Evolutionary conservation across 64 coral and sea anemone genomes (phyloP).

Genomic region (Anthopleura sola): DNA sequence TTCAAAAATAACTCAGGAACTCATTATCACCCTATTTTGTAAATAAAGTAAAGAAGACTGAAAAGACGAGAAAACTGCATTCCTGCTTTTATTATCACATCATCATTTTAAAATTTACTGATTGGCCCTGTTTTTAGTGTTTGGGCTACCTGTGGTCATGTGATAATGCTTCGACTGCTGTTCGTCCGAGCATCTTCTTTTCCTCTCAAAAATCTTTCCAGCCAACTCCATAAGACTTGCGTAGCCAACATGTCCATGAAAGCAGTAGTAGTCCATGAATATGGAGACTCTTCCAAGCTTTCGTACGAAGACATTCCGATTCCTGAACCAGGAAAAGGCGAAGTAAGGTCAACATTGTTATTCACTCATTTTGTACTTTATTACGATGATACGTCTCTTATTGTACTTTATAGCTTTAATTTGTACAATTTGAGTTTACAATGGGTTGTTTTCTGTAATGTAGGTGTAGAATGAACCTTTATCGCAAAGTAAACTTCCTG

Average conservation of each 20-base stretch:
- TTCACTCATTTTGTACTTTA: background rate
- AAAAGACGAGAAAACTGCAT: too few relatives aligned
- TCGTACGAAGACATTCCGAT: constrained; percentile 44
- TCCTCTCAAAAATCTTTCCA: background rate
- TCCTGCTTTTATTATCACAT: too few relatives aligned
- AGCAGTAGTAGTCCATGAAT: constrained; percentile 56
- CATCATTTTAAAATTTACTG: too few relatives aligned
- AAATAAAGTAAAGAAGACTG: too few relatives aligned
- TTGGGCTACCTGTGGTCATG: background rate
- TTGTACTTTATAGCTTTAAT: background rate
- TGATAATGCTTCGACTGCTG: background rate
- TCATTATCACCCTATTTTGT: too few relatives aligned
- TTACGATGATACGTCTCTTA: background rate
- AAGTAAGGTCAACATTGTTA: constrained; percentile 26
- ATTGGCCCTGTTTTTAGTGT: background rate
- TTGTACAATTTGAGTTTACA: background rate
- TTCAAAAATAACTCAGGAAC: too few relatives aligned
- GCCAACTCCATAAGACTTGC: background rate
- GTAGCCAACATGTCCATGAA: constrained; percentile 59
- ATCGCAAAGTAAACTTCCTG: too few relatives aligned
- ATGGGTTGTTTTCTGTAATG: too few relatives aligned
- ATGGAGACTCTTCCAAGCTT: constrained; percentile 58
- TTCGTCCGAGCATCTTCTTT: background rate
- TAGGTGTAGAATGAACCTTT: too few relatives aligned
- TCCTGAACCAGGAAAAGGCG: constrained; percentile 49